These are phyloP conservation scores for Elysia crispata DNA, from an alignment of 2,888 invertebrate genomes.

Conservation along the genomic window DNA sequence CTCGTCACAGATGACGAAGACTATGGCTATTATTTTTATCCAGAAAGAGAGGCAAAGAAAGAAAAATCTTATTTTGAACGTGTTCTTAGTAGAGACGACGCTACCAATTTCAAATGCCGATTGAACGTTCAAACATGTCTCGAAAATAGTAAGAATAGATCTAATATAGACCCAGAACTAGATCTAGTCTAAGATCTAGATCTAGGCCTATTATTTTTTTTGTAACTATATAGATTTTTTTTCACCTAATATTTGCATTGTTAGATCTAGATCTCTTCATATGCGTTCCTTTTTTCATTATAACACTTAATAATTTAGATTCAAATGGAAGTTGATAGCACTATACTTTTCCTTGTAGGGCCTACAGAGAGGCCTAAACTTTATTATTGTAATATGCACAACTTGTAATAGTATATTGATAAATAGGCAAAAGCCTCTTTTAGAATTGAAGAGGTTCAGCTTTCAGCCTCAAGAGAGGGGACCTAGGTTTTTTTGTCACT, in stretches of 20 bases:
- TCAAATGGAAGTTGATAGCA: no score
- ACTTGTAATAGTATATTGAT: no score
- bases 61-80: conserved; percentile 40
- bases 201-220: neutral
- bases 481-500: no score
- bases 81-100: conserved; percentile 18
- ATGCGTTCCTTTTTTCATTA: neutral
- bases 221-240: conserved; percentile 11
- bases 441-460: no score
- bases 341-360: no score
- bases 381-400: no score
- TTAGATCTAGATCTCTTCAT: neutral
- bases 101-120: conserved; percentile 53
- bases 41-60: conserved; percentile 50
- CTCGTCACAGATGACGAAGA: conserved; percentile 50
- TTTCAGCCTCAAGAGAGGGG: no score
- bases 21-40: conserved; percentile 58
- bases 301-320: no score
- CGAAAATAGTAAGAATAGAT: conserved; percentile 51
- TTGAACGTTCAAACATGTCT: conserved; percentile 54
- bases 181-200: neutral
- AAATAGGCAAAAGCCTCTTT: no score
- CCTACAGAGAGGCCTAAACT: no score
- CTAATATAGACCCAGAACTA: conserved; percentile 4
- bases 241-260: neutral